phyloP scores from a whole-genome alignment of 2,113 vertebrate genomes.

The Phycodurus eques region DNA sequence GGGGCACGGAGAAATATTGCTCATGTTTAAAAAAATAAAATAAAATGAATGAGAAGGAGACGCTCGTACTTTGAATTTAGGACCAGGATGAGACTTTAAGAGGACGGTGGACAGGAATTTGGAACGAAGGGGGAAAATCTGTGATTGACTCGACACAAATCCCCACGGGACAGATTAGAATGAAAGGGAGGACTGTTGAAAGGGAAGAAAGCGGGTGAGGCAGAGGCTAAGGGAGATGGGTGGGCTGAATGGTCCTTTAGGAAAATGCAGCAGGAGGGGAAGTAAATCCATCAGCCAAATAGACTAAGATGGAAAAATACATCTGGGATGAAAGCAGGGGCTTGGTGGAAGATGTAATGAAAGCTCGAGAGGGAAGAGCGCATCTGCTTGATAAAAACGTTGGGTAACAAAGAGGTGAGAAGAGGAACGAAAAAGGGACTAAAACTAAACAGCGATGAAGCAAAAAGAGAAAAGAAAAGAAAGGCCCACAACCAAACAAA shows the following conservation, averaged over 20 bases:
- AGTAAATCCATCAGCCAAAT: constrained; percentile 25
- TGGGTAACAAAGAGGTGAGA: background rate
- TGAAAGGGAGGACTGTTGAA: constrained; percentile 41
- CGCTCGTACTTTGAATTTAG: constrained; percentile 22
- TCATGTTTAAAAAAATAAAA: constrained; percentile 6
- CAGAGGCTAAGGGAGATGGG: background rate
- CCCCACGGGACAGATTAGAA: constrained; percentile 41
- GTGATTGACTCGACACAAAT: constrained; percentile 32
- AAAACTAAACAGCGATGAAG: background rate
- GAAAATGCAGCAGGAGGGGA: constrained; percentile 11
- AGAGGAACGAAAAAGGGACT: background rate
- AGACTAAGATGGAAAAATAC: constrained; percentile 16
- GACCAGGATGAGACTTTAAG: constrained; percentile 20
- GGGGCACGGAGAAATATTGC: background rate
- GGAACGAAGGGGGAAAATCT: constrained; percentile 13
- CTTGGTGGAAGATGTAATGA: background rate
- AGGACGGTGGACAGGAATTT: constrained; percentile 14
- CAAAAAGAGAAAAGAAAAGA: background rate
- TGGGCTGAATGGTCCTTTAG: constrained; percentile 17
- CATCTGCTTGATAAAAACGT: constrained; percentile 4
- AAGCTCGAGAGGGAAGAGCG: background rate
- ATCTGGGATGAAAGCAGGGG: constrained; percentile 10
- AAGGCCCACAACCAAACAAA: constrained; percentile 25
- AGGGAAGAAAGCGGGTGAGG: constrained; percentile 12
- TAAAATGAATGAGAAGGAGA: constrained; percentile 14